Conservation (phyloP, 1,140 invertebrate genomes). For the Schlechtendalia chinensis region DNA sequence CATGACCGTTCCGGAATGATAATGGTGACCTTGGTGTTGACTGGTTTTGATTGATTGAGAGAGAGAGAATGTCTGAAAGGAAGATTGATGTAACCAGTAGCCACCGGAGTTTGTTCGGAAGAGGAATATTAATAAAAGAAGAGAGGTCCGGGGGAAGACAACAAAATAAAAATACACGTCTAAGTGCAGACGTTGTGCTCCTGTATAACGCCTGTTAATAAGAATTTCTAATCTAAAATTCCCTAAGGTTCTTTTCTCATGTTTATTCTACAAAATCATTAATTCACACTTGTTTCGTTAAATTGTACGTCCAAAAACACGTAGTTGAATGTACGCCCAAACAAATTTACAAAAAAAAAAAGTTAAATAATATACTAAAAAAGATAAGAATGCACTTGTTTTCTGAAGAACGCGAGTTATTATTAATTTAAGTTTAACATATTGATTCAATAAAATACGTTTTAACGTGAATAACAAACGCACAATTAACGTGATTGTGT, state of each 20-base stretch:
- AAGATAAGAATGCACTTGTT: background rate
- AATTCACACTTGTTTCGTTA: constrained; percentile 33
- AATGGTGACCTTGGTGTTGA: constrained; percentile 44
- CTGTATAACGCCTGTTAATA: constrained; percentile 10
- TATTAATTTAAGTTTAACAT: too few species aligned
- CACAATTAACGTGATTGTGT: too few species aligned
- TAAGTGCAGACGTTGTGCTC: background rate
- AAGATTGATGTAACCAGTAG: constrained; percentile 48
- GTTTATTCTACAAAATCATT: constrained; percentile 30
- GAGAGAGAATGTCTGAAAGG: constrained; percentile 41
- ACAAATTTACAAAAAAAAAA: constrained; percentile 12
- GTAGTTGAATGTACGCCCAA: background rate
- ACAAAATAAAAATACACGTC: constrained; percentile 37
- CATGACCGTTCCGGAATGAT: constrained; percentile 47
- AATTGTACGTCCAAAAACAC: constrained; percentile 11
- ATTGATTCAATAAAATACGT: too few species aligned
- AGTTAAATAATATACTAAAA: background rate
- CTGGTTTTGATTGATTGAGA: constrained; percentile 47
- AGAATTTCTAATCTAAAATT: constrained; percentile 35
- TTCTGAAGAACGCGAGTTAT: background rate
- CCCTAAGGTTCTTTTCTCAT: constrained; percentile 20
- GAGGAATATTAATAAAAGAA: constrained; percentile 41
- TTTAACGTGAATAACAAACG: too few species aligned
- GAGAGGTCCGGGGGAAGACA: constrained; percentile 20
- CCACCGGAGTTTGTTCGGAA: constrained; percentile 22